Evolutionary conservation across 2,113 vertebrate species (phyloP).

Genomic region (Oenanthe melanoleuca): DNA sequence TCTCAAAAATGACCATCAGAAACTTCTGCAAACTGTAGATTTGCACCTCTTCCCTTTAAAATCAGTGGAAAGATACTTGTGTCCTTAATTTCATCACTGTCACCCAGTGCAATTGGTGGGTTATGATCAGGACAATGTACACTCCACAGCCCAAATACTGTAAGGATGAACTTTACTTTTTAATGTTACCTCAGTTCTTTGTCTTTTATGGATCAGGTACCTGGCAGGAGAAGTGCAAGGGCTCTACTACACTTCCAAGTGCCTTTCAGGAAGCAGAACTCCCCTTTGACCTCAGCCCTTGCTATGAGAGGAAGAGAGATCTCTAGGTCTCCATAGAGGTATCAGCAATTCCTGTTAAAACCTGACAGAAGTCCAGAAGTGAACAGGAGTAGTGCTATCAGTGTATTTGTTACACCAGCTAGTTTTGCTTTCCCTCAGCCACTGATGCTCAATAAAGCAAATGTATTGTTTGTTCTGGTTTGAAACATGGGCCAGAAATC

Average conservation of each 20-base stretch:
- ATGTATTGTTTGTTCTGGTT: not conserved
- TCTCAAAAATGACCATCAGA: not conserved
- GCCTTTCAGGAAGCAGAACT: not conserved
- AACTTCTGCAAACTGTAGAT: not conserved
- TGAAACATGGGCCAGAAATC: not conserved
- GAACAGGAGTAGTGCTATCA: not conserved
- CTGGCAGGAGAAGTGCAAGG: not conserved
- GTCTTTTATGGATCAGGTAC: not conserved
- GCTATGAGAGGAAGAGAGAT: not conserved
- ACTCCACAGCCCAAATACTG: not conserved
- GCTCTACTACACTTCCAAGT: not conserved
- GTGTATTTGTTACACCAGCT: not conserved
- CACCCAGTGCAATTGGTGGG: too few relatives aligned
- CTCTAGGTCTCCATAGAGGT: not conserved
- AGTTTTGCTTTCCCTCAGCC: not conserved
- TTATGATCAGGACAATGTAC: not conserved
- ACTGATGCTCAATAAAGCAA: not conserved
- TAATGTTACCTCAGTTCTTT: not conserved
- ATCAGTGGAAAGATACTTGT: not conserved
- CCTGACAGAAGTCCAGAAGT: not conserved
- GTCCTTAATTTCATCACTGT: not conserved
- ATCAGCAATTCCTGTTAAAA: not conserved
- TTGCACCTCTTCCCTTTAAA: not conserved
- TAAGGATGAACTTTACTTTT: not conserved
- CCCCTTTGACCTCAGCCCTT: not conserved